These are phyloP conservation scores for Arctia plantaginis DNA, from an alignment of 2,888 invertebrate genomes.

Conservation along the genomic window DNA sequence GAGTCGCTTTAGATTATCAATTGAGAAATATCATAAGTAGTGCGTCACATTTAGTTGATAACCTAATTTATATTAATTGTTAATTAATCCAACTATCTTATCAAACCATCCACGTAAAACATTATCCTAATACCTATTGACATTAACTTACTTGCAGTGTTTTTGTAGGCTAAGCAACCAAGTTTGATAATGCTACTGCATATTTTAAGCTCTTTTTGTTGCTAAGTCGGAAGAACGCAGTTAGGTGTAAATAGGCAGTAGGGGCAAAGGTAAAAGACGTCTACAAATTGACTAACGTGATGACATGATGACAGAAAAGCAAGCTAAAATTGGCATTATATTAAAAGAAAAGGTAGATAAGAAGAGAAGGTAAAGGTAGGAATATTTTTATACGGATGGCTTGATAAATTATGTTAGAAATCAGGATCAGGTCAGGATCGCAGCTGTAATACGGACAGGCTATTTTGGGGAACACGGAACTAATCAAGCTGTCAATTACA, in stretches of 20 bases:
- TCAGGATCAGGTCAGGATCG: not conserved
- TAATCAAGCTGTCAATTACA: not conserved
- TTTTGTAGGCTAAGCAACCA: not conserved
- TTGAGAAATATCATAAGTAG: not conserved
- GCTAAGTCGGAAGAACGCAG: not conserved
- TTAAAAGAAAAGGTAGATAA: not conserved
- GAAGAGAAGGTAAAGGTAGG: not conserved
- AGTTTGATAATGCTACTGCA: not conserved
- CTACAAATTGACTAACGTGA: too few species aligned
- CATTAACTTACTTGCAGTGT: not conserved
- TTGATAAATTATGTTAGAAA: not conserved
- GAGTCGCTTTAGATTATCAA: not conserved
- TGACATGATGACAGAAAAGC: too few species aligned
- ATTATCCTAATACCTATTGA: not conserved
- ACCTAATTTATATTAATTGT: conserved; percentile 6
- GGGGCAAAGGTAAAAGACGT: too few species aligned
- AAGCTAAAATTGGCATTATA: too few species aligned
- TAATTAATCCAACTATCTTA: conserved; percentile 3
- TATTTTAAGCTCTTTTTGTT: not conserved
- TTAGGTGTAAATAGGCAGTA: too few species aligned
- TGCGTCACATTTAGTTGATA: conserved; percentile 2
- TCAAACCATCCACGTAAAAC: not conserved
- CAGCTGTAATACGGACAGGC: not conserved
- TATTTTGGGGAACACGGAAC: not conserved
- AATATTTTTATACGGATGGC: not conserved